Conservation (phyloP, 2,797 vertebrate species). For the Characodon lateralis region DNA sequence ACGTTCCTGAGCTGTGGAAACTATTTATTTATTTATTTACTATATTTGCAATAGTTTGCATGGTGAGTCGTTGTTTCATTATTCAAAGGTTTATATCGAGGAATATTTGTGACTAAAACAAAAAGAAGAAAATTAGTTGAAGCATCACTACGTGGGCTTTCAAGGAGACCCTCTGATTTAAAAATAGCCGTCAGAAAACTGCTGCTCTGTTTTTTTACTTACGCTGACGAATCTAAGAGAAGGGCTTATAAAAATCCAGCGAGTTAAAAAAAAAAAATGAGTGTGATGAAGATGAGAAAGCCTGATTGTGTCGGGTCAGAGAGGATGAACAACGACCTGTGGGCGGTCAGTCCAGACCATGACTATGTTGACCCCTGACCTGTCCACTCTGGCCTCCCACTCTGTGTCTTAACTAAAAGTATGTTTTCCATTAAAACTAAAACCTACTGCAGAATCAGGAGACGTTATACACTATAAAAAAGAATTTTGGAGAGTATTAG, state of each 20-base stretch:
- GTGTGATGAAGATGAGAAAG: not conserved
- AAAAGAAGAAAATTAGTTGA: not conserved
- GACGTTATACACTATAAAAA: not conserved
- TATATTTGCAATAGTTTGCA: not conserved
- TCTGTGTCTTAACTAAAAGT: not conserved
- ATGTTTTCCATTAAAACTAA: not conserved
- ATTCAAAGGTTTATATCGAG: not conserved
- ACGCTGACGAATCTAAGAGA: not conserved
- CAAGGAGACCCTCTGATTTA: not conserved
- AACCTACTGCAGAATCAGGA: not conserved
- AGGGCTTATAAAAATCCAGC: not conserved
- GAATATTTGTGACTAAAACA: not conserved
- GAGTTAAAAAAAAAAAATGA: not conserved
- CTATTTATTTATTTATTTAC: not conserved
- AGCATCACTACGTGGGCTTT: not conserved
- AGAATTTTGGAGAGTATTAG: not conserved
- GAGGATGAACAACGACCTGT: conserved; percentile 78
- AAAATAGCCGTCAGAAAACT: not conserved
- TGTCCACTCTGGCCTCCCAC: conserved; percentile 12
- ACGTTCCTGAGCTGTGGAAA: not conserved
- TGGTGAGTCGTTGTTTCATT: not conserved
- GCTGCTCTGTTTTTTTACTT: not conserved
- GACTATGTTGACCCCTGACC: conserved; percentile 86
- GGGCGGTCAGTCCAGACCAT: conserved; percentile 87
- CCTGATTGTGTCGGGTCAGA: conserved; percentile 56